phyloP scores from a whole-genome alignment of 2,113 vertebrate genomes.

The Balaeniceps rex region DNA sequence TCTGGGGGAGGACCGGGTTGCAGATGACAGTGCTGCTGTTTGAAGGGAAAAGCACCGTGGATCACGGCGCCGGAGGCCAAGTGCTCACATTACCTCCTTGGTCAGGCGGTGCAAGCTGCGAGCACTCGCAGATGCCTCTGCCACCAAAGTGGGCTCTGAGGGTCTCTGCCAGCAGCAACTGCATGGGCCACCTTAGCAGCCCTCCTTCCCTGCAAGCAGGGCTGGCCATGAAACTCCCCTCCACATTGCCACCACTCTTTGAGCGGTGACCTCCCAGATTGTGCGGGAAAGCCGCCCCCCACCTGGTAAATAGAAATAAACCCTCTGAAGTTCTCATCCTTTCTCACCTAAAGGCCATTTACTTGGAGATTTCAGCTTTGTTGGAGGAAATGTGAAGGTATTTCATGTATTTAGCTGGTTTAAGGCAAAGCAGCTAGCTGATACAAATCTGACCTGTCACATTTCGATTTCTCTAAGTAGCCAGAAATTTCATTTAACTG shows the following conservation, averaged over 20 bases:
- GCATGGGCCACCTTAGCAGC: neutral
- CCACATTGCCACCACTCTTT: neutral
- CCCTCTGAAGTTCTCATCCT: neutral
- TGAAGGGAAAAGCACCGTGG: neutral
- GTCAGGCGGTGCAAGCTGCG: accelerated
- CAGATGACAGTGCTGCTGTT: neutral
- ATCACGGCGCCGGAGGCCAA: neutral
- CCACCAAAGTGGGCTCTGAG: neutral
- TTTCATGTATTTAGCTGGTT: neutral
- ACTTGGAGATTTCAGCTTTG: neutral
- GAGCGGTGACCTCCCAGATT: neutral
- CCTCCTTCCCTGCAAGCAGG: neutral
- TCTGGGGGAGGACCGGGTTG: neutral
- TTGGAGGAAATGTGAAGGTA: neutral
- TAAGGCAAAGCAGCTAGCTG: neutral
- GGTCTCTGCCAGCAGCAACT: neutral
- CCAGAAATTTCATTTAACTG: neutral
- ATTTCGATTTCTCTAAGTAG: neutral
- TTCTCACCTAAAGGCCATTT: neutral
- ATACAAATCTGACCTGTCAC: neutral
- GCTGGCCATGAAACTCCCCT: neutral
- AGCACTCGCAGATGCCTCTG: neutral
- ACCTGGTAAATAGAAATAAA: neutral
- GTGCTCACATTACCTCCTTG: neutral
- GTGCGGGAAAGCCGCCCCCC: neutral